A percentile compares a stretch with the other conserved stretches of the same genome.
phyloP scores from a whole-genome alignment of 1,140 invertebrate species.

The Drosophila asahinai region DNA sequence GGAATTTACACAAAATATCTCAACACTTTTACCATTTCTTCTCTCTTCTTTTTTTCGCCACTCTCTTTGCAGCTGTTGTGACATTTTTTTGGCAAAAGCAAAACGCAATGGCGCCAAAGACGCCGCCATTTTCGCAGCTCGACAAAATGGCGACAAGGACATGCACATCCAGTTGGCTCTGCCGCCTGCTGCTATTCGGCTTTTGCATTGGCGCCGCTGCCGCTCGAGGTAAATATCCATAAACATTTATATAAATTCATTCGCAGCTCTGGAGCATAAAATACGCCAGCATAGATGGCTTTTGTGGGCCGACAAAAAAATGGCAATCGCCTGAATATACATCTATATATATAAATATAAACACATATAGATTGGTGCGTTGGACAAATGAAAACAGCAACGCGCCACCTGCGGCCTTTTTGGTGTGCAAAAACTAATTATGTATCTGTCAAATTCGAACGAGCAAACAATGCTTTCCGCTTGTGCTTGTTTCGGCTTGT shows the following conservation, averaged over 20 bases:
- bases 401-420: conserved; percentile 48
- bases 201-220: conserved; percentile 74
- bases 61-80: conserved; percentile 74
- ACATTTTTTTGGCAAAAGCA: conserved; percentile 78
- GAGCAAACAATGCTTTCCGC: conserved; percentile 42
- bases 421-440: conserved; percentile 70
- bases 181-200: conserved; percentile 56
- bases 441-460: conserved; percentile 73
- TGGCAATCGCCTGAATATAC: conserved; percentile 12
- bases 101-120: conserved; percentile 79
- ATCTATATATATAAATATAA: background rate
- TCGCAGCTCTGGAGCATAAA: conserved; percentile 27
- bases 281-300: conserved; percentile 17
- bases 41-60: conserved; percentile 18
- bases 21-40: conserved; percentile 55
- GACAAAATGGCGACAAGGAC: conserved; percentile 78
- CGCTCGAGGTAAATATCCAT: conserved; percentile 74
- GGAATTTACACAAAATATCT: conserved; percentile 40
- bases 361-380: conserved; percentile 1
- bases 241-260: conserved; percentile 48
- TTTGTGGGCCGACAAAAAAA: conserved; percentile 20
- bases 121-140: conserved; percentile 75
- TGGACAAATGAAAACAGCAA: conserved; percentile 38
- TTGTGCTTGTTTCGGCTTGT: conserved; percentile 32
- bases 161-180: conserved; percentile 54